Percentiles rank a stretch among this genome's conserved stretches.
These are phyloP conservation scores for Pyrrhia umbra DNA, from an alignment of 2,888 invertebrate genomes.

Conservation along the genomic window DNA sequence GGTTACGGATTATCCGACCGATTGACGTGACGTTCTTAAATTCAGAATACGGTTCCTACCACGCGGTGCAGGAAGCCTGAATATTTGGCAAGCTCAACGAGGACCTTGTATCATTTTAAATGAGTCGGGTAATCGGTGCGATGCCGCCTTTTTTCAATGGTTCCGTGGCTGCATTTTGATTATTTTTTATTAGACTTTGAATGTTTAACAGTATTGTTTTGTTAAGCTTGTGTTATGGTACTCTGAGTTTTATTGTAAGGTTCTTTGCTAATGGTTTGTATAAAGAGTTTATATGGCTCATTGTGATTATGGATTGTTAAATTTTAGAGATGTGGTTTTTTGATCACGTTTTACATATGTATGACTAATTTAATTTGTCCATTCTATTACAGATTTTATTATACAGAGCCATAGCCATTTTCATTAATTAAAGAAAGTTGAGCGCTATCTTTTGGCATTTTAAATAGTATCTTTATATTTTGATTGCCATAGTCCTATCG, in stretches of 20 bases:
- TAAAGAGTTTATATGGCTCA: background rate
- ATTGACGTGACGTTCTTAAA: slow-evolving; percentile 35
- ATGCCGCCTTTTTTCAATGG: slow-evolving; percentile 72
- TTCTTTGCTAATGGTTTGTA: slow-evolving; percentile 6
- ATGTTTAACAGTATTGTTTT: slow-evolving; percentile 47
- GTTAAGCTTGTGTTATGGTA: slow-evolving; percentile 38
- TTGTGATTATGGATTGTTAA: too few species aligned
- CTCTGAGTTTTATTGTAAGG: slow-evolving; percentile 20
- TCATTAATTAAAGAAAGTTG: too few species aligned
- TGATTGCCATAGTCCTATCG: too few species aligned
- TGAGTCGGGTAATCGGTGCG: slow-evolving; percentile 83
- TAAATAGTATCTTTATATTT: too few species aligned
- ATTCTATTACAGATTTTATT: too few species aligned
- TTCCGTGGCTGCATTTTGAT: slow-evolving; percentile 47
- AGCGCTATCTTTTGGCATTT: too few species aligned
- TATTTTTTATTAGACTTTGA: slow-evolving; percentile 61
- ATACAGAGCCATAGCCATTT: too few species aligned
- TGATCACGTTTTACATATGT: too few species aligned
- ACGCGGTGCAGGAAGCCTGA: slow-evolving; percentile 71
- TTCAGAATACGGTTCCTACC: slow-evolving; percentile 63
- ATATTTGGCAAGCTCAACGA: slow-evolving; percentile 83
- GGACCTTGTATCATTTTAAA: slow-evolving; percentile 87
- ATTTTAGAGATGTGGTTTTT: background rate
- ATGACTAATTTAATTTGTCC: too few species aligned
- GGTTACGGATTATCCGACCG: slow-evolving; percentile 42